phyloP scores from a whole-genome alignment of 1,140 invertebrate species.

The Bombus confusus region DNA sequence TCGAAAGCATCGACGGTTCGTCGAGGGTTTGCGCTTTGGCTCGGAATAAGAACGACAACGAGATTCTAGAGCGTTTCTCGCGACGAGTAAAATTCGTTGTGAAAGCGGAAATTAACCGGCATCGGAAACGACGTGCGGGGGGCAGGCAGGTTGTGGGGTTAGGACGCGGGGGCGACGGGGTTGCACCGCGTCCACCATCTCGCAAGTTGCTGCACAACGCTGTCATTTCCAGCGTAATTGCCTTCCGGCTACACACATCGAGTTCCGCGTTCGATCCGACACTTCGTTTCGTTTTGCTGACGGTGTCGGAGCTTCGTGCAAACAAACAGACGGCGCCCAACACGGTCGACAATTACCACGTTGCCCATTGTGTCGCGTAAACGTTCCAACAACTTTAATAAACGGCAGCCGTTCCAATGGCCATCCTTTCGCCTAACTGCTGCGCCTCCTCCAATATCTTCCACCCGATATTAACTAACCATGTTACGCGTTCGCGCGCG shows the following conservation, averaged over 20 bases:
- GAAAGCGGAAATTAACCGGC: constrained; percentile 73
- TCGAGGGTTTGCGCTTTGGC: too few relatives aligned
- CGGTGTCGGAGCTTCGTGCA: constrained; percentile 25
- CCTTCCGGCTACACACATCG: constrained; percentile 63
- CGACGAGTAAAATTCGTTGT: constrained; percentile 48
- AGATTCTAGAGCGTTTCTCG: background rate
- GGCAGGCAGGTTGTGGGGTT: constrained; percentile 8
- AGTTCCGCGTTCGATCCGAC: constrained; percentile 21
- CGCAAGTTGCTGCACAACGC: constrained; percentile 34
- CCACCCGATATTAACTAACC: too few relatives aligned
- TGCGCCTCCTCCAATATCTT: background rate
- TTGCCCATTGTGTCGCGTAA: constrained; percentile 2
- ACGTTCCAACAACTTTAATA: constrained; percentile 8
- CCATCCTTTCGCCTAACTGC: background rate
- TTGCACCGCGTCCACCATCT: constrained; percentile 36
- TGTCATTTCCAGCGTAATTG: constrained; percentile 74
- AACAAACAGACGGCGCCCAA: constrained; percentile 22
- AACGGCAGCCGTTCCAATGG: constrained; percentile 23
- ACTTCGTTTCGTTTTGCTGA: constrained; percentile 22
- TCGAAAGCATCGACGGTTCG: background rate
- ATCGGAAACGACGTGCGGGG: constrained; percentile 50
- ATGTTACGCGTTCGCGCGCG: background rate
- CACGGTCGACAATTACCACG: background rate
- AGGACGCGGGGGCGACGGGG: constrained; percentile 42
- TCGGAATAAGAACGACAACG: too few relatives aligned